Evolutionary conservation across 1,140 invertebrate genomes (phyloP).

Genomic region (Drosophila littoralis): DNA sequence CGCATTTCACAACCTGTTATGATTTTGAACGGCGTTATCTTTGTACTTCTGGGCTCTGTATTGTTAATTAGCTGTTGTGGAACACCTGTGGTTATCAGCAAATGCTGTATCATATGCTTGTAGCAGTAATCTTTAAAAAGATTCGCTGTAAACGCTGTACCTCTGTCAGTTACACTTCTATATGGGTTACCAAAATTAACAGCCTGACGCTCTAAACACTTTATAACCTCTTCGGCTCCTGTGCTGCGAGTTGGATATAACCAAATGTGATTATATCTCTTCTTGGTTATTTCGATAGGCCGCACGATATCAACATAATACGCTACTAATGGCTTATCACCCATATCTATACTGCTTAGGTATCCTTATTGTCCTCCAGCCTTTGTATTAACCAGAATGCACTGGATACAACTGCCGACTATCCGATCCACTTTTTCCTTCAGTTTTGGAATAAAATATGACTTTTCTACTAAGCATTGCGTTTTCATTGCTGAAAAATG

Average conservation of each 20-base stretch:
- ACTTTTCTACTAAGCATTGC: not conserved
- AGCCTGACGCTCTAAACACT: no score
- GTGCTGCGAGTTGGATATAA: no score
- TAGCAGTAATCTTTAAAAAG: not conserved
- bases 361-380: not conserved
- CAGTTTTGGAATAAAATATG: no score
- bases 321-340: not conserved
- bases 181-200: no score
- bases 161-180: no score
- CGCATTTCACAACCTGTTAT: not conserved
- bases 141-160: no score
- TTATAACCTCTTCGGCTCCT: no score
- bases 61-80: no score
- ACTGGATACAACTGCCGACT: not conserved
- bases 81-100: no score
- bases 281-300: not conserved
- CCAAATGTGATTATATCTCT: not conserved
- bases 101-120: no score
- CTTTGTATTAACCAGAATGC: not conserved
- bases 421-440: not conserved
- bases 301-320: not conserved
- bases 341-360: not conserved
- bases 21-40: no score
- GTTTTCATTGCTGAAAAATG: not conserved
- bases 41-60: no score